Base-by-base conservation (phyloP, 2,113 vertebrate species). In the Eulacestoma nigropectus region DNA sequence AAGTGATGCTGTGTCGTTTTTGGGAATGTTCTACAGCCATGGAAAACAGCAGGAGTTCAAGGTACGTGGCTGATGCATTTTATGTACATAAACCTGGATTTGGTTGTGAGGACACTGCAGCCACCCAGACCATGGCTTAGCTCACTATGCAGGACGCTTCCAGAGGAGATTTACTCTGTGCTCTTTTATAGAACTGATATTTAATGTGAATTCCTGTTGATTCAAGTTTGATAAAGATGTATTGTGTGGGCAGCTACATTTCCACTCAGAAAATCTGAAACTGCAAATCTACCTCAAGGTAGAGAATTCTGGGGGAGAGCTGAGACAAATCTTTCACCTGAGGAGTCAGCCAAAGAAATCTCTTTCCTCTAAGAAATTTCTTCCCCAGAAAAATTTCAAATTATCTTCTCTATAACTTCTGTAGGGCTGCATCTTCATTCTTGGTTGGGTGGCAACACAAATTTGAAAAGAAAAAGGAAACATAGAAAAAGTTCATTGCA, bases 141-240 rank as follows among this genome's bases (percentile, higher is more conserved):
- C 13, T 53, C 22, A 4, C 8, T 3, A 0, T 17, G 35, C 50
- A n/a, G 44, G 16, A 8, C 4, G 3, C 3, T 44, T 39, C 73
- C 79, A 59, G 26, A 42, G 29, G 10, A 35, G 16, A 33, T 64
- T 59, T 9, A 4, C 46, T 27, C 21, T 4, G 2, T 37, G 27
- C 13, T 49, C 7, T 19, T 47, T 12, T 37, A 6, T 7, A 21
- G 27, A 50, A 29, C 7, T 42, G 25, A 2, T 21, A 4, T 35
- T 70, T 29, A 32, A 16, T 7, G 1, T 26, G 5, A 53, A 35
- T 81, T 72, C 8, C 5, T 9, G 1, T 10, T 30, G 19, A 49
- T 16, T 25, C 32, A 4, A 47, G 16, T 53, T 56, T 30, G n/a
- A 2, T 46, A 7, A 52, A 52, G 26, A 6, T 46, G 5, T 16